Evolutionary conservation across 2,113 vertebrate genomes (phyloP).

Genomic region (Rhynchomys soricoides): DNA sequence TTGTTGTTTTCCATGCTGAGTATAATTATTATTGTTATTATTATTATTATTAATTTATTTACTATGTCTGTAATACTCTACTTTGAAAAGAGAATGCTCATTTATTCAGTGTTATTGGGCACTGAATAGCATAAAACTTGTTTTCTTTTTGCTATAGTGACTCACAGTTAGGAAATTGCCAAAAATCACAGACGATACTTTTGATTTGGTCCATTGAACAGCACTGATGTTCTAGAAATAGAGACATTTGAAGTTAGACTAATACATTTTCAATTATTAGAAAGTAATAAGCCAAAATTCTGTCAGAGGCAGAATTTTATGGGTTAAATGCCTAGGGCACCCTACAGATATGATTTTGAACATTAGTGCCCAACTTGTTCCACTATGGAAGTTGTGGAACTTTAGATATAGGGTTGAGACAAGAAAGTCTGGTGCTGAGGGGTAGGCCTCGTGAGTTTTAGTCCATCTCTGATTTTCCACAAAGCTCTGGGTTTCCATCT

Average conservation of each 20-base stretch:
- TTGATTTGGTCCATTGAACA: neutral
- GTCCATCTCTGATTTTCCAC: neutral
- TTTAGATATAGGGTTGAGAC: neutral
- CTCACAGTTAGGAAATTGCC: neutral
- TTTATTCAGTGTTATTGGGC: neutral
- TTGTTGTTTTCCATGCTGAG: neutral
- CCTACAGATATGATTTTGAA: neutral
- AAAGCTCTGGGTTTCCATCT: neutral
- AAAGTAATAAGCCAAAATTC: neutral
- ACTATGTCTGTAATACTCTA: neutral
- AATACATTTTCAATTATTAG: neutral
- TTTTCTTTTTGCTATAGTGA: neutral
- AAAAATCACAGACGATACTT: neutral
- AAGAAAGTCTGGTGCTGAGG: neutral
- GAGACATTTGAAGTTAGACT: neutral
- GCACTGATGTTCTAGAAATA: neutral
- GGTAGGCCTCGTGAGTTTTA: neutral
- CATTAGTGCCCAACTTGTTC: neutral
- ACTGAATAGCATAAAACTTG: neutral
- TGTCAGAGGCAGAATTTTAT: too few relatives aligned
- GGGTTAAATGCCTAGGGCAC: neutral
- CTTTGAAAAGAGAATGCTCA: neutral
- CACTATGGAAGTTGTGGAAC: neutral
- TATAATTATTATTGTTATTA: neutral
- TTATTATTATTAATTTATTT: neutral